Evolutionary conservation across 2,113 vertebrate species (phyloP).

Genomic region (Ceyx melanurus): DNA sequence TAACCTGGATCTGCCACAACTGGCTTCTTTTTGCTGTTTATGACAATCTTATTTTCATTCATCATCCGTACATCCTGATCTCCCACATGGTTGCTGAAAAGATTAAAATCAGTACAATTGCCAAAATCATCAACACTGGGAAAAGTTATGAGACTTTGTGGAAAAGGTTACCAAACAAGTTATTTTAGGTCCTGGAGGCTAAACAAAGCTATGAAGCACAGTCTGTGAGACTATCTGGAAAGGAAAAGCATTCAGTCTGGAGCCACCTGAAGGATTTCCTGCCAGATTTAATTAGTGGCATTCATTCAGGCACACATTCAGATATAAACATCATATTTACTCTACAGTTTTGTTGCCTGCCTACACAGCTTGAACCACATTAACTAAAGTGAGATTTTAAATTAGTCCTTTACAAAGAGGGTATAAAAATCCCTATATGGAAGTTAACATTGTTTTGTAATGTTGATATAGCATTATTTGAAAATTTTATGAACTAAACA

Average conservation of each 20-base stretch:
- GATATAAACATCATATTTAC: background rate
- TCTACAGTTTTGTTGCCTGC: background rate
- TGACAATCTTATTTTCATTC: constrained; percentile 91
- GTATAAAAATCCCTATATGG: background rate
- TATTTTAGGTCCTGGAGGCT: background rate
- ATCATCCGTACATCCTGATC: constrained; percentile 97
- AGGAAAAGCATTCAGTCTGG: background rate
- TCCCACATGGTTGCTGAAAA: constrained; percentile 83
- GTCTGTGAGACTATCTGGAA: background rate
- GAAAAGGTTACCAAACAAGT: background rate
- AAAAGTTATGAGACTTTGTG: background rate
- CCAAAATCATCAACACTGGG: background rate
- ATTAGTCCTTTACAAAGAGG: background rate
- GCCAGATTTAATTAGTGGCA: constrained; percentile 2
- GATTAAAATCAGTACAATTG: background rate
- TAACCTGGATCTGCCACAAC: constrained; percentile 85
- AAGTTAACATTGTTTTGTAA: background rate
- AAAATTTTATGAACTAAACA: background rate
- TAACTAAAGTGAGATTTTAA: constrained; percentile 18
- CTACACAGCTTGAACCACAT: constrained; percentile 15
- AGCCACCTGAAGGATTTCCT: constrained; percentile 14
- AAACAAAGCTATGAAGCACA: background rate
- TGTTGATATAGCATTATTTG: background rate
- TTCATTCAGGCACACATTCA: background rate
- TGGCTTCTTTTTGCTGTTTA: constrained; percentile 82